phyloP scores from a whole-genome alignment of 2,113 vertebrate species.

The Leptosomus discolor region DNA sequence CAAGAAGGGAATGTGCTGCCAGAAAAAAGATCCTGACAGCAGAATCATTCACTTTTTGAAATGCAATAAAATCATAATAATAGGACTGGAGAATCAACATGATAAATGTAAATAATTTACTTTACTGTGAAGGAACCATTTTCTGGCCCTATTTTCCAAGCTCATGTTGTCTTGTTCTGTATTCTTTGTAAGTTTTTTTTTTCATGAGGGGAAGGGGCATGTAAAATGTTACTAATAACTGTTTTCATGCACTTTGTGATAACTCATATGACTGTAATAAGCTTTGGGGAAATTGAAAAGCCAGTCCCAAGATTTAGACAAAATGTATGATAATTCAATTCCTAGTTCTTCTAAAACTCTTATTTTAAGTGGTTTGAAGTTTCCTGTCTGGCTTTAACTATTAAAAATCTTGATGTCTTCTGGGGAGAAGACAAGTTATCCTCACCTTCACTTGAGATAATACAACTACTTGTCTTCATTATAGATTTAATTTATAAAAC shows the following conservation, averaged over 20 bases:
- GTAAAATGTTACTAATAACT: background rate
- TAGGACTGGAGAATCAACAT: background rate
- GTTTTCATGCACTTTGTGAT: background rate
- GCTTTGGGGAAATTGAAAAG: background rate
- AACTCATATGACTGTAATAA: background rate
- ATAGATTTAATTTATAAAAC: slow-evolving; percentile 18
- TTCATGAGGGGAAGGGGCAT: background rate
- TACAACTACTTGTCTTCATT: background rate
- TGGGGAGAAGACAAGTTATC: background rate
- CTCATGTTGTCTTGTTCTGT: background rate
- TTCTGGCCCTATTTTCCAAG: background rate
- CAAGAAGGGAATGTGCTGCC: background rate
- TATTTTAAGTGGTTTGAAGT: background rate
- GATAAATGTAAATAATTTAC: background rate
- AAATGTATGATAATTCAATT: background rate
- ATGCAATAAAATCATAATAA: background rate
- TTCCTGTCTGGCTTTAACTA: background rate
- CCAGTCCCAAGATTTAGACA: background rate
- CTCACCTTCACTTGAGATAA: background rate
- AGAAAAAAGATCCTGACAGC: background rate
- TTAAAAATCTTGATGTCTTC: background rate
- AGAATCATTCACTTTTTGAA: background rate
- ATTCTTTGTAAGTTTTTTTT: background rate
- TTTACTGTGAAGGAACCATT: background rate
- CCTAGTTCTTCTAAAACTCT: background rate